Percentiles rank a stretch among this genome's conserved stretches.
Evolutionary conservation across 2,113 vertebrate species (phyloP).

Genomic region (Glaucidium brasilianum): DNA sequence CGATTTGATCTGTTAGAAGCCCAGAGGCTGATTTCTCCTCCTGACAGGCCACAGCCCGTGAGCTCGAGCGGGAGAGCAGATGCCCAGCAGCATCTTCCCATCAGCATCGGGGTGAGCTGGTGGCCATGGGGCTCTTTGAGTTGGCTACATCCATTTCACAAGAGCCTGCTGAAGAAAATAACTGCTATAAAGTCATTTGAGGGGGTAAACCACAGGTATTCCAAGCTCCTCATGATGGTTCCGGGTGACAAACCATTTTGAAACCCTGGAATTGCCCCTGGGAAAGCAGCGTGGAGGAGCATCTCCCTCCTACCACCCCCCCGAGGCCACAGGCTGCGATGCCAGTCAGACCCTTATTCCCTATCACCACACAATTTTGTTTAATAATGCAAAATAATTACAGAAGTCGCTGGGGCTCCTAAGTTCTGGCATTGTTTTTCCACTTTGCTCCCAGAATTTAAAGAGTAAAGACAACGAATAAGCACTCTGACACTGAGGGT

Average conservation of each 20-base stretch:
- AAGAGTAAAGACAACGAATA: neutral
- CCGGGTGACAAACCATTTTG: neutral
- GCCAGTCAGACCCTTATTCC: neutral
- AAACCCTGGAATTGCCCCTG: neutral
- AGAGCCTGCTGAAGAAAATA: neutral
- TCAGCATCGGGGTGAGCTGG: neutral
- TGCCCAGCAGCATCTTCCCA: neutral
- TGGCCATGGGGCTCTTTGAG: accelerated
- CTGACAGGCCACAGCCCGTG: accelerated
- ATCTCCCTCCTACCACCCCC: neutral
- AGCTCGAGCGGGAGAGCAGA: accelerated
- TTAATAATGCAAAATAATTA: neutral
- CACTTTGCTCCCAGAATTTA: no score
- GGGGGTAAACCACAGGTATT: neutral
- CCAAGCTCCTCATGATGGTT: accelerated
- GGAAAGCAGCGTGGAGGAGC: neutral
- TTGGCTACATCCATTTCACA: accelerated
- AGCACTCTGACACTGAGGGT: neutral
- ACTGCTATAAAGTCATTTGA: accelerated
- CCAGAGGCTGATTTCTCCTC: neutral
- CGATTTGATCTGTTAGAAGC: neutral
- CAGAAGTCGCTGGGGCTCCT: neutral
- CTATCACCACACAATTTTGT: no score
- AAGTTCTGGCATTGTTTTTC: neutral
- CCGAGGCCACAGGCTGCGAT: accelerated